phyloP scores from a whole-genome alignment of 2,113 vertebrate genomes.

The Stegostoma tigrinum region DNA sequence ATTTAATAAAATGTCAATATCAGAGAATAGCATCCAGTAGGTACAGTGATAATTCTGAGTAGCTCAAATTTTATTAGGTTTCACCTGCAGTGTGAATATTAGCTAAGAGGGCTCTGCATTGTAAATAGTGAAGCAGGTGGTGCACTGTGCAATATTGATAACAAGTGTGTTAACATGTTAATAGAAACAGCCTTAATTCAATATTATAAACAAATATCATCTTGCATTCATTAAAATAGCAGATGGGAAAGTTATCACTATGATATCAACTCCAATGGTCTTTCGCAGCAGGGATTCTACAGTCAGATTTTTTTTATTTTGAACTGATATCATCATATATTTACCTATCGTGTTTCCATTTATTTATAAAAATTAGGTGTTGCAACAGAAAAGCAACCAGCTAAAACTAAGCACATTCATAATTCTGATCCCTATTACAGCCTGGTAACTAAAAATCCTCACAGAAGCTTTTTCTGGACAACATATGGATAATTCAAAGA shows the following conservation, averaged over 20 bases:
- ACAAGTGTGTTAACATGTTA: neutral
- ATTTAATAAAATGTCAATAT: neutral
- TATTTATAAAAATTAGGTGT: neutral
- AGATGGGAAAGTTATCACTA: neutral
- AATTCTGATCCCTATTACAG: neutral
- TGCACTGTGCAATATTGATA: neutral
- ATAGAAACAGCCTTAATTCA: neutral
- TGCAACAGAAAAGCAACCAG: neutral
- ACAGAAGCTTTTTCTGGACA: neutral
- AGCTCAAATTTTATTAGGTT: neutral
- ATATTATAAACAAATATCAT: neutral
- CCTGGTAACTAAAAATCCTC: neutral
- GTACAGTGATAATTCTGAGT: neutral
- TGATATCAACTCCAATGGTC: neutral
- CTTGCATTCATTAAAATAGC: neutral
- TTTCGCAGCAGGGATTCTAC: neutral
- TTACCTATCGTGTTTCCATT: neutral
- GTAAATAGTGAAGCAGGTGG: neutral
- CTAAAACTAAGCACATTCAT: neutral
- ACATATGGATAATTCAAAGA: neutral
- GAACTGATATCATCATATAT: neutral
- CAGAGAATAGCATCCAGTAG: neutral
- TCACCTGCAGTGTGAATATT: neutral
- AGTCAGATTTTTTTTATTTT: neutral
- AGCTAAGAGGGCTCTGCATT: neutral